Evolutionary conservation across 2,113 vertebrate genomes (phyloP).

Genomic region (Eptesicus fuscus): DNA sequence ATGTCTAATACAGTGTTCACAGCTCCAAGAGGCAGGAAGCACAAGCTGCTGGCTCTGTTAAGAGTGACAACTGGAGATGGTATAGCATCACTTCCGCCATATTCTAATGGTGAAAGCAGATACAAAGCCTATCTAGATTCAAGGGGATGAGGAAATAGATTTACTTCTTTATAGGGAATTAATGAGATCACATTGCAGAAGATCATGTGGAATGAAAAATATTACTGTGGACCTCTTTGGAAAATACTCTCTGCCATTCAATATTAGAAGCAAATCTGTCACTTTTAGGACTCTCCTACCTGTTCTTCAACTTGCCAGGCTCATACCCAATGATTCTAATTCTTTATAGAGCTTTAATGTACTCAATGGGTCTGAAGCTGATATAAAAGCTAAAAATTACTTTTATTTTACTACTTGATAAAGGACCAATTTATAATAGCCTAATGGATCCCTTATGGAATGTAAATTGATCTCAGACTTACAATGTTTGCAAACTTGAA

Average conservation of each 20-base stretch:
- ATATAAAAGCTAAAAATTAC: background rate
- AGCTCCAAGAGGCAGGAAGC: background rate
- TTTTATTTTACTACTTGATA: constrained; percentile 15
- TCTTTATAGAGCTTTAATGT: background rate
- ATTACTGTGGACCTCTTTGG: background rate
- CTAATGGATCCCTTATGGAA: constrained; percentile 30
- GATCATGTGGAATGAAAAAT: background rate
- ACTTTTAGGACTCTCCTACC: background rate
- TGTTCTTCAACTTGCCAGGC: background rate
- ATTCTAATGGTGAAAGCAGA: background rate
- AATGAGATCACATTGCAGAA: background rate
- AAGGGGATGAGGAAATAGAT: background rate
- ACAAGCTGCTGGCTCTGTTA: background rate
- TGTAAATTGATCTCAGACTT: constrained; percentile 32
- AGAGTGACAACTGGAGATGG: background rate
- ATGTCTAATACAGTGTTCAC: background rate
- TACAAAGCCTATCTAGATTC: background rate
- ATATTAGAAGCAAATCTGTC: background rate
- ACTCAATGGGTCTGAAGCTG: background rate
- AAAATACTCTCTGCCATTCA: background rate
- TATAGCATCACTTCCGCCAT: background rate
- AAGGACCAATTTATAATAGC: background rate
- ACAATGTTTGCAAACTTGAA: constrained; percentile 6
- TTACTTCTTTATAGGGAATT: background rate
- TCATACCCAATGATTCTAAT: background rate